Percentiles rank a stretch among this genome's conserved stretches.
phyloP scores from a whole-genome alignment of 2,113 vertebrate genomes.

The Antennarius striatus region DNA sequence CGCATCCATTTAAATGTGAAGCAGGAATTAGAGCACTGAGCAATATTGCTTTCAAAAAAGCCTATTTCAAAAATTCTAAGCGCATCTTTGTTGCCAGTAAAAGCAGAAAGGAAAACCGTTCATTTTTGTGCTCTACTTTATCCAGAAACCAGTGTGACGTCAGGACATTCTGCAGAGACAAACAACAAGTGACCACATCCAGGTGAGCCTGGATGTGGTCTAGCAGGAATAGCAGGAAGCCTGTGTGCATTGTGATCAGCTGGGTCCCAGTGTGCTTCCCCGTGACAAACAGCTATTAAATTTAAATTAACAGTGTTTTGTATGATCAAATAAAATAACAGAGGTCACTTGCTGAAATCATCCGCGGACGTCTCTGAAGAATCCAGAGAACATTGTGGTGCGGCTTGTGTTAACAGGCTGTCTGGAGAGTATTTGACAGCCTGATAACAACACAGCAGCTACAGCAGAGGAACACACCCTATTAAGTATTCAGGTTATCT shows the following conservation, averaged over 20 bases:
- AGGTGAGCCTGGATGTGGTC: constrained; percentile 55
- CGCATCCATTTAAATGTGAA: too few species aligned
- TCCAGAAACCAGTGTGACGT: constrained; percentile 23
- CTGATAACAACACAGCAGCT: constrained; percentile 10
- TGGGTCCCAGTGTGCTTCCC: constrained; percentile 43
- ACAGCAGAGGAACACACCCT: background rate
- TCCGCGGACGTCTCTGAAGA: constrained; percentile 50
- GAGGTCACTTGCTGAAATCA: constrained; percentile 63
- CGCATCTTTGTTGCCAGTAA: too few species aligned
- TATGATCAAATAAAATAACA: constrained; percentile 62
- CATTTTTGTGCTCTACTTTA: background rate
- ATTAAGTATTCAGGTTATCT: constrained; percentile 16
- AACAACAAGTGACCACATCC: constrained; percentile 13
- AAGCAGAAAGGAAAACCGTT: background rate
- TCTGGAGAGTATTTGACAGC: constrained; percentile 32
- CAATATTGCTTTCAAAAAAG: too few species aligned
- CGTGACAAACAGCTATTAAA: constrained; percentile 67
- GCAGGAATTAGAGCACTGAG: too few species aligned
- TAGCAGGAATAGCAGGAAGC: constrained; percentile 32
- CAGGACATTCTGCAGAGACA: constrained; percentile 12
- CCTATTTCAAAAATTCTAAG: too few species aligned
- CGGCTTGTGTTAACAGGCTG: constrained; percentile 39
- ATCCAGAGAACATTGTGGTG: constrained; percentile 47
- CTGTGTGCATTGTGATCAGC: constrained; percentile 18
- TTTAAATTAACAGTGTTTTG: constrained; percentile 67